Evolutionary conservation across 2,113 vertebrate species (phyloP).

Genomic region (Macrotus californicus): DNA sequence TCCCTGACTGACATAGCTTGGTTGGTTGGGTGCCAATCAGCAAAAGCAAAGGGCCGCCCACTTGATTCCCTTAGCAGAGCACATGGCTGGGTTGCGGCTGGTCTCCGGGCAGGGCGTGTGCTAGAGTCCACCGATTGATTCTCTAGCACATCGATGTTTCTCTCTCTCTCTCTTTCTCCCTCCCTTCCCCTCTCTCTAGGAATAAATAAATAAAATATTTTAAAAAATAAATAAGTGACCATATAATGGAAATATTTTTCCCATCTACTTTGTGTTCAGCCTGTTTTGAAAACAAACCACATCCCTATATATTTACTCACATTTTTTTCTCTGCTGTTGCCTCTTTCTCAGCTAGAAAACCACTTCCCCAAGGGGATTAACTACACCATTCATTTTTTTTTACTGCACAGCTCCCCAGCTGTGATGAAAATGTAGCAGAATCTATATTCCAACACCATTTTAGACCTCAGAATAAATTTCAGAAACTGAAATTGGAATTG

Average conservation of each 20-base stretch:
- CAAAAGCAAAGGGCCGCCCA: no score
- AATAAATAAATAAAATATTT: no score
- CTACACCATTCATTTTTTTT: background rate
- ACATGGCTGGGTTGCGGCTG: no score
- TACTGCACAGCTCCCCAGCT: background rate
- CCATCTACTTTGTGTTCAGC: background rate
- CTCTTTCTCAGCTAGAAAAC: constrained; percentile 23
- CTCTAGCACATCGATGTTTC: no score
- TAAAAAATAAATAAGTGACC: no score
- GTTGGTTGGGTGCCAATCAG: no score
- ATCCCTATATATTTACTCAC: background rate
- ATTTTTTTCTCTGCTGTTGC: constrained; percentile 28
- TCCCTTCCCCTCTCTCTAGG: no score
- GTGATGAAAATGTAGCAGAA: constrained; percentile 37
- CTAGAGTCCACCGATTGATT: no score
- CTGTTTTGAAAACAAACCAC: constrained; percentile 31
- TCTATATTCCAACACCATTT: background rate
- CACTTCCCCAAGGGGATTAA: background rate
- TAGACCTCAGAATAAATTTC: background rate
- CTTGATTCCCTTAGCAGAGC: no score
- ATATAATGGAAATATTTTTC: background rate
- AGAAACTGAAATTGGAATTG: constrained; percentile 2
- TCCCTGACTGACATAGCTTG: no score
- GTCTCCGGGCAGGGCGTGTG: no score
- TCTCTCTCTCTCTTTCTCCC: no score